Base-by-base conservation (phyloP, 2,113 vertebrate species). In the Sminthopsis crassicaudata region DNA sequence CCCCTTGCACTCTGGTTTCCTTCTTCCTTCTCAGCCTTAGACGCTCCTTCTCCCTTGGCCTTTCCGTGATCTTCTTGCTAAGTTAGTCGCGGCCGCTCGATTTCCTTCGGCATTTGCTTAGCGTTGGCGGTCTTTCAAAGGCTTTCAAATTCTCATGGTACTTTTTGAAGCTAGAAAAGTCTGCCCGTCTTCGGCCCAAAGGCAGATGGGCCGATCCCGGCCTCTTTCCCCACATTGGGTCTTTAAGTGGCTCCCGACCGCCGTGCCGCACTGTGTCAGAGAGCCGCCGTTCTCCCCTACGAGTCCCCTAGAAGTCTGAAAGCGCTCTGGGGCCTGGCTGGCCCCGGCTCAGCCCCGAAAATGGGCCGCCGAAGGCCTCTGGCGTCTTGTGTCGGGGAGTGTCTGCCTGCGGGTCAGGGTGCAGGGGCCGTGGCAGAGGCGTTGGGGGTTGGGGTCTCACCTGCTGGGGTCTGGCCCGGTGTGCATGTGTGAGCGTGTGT, bases 1-100 rank as follows among this genome's bases (percentile, higher is more conserved):
- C 48, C 48, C 48, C 48, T 7, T 48, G 48, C 94, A 12, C 60
- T 97, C 90, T 97, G 93, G n/a, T 91, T 97, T 96, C 93, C 91
- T 95, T 97, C 60, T 97, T 90, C 89, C 90, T 96, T 96, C 93
- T 97, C 50, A 97, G 46, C 98, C 96, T 91, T 97, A 95, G 96
- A 97, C 50, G 96, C 55, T 95, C 96, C 95, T 46, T 97, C 96
- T 96, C 48, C 93, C 95, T 96, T 93, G 91, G 6, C 89, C 91
- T 95, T 96, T 98, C 76, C 76, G 90, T 90, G 8, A 6, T 27
- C 48, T 26, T 90, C 48, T 50, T 90, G n/a, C 67, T n/a, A 16
- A n/a, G 19, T n/a, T 2, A 16, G 67, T 7, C 24, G 16, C 7
- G 67, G 36, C 67, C n/a, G 36, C 67, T 76, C 67, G 8, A 14